Conservation (phyloP, 2,113 vertebrate species). For the Pica pica region DNA sequence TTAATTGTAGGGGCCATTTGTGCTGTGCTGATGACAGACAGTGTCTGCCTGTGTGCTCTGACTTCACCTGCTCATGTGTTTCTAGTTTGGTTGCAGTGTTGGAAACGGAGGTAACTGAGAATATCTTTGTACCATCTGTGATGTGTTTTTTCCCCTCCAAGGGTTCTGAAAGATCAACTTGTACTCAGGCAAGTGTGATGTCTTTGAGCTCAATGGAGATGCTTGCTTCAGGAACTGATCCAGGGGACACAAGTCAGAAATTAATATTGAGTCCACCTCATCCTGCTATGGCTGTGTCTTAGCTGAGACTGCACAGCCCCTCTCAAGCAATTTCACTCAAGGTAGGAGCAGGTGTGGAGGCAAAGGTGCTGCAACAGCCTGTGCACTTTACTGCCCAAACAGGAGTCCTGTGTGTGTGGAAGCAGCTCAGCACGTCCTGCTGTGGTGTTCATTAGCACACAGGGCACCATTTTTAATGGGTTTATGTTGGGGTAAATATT, state of each 20-base stretch:
- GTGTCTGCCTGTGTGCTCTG: neutral
- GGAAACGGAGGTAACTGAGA: neutral
- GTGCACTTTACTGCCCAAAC: neutral
- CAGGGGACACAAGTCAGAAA: neutral
- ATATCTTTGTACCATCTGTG: neutral
- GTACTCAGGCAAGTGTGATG: neutral
- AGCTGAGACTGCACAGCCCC: neutral
- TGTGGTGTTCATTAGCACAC: neutral
- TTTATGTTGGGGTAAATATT: neutral
- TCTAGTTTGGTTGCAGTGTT: neutral
- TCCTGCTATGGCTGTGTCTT: neutral
- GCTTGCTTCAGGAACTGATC: neutral
- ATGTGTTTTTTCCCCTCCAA: fast-evolving
- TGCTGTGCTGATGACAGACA: conserved; percentile 26
- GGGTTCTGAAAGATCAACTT: neutral
- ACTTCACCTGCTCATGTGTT: neutral
- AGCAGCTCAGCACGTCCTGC: fast-evolving
- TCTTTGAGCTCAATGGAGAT: neutral
- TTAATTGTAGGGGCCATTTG: conserved; percentile 23
- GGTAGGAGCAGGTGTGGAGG: neutral
- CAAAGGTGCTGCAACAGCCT: fast-evolving
- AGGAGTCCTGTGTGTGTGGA: fast-evolving
- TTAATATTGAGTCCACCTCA: neutral
- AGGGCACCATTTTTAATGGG: neutral
- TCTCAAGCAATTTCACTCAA: neutral